Base-by-base conservation (phyloP, 1,140 invertebrate species). In the Drosophila insularis region DNA sequence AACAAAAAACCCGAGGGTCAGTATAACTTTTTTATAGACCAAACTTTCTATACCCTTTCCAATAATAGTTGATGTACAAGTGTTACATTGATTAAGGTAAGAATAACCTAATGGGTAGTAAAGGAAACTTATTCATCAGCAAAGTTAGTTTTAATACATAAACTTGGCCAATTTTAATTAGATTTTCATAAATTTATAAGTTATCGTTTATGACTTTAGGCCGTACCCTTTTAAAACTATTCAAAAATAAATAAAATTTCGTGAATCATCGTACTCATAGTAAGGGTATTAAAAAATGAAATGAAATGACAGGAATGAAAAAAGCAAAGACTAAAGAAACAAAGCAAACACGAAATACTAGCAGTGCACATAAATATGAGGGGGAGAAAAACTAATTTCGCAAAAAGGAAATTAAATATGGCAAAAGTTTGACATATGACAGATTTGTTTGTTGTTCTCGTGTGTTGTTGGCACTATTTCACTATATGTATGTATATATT, bases 341-440 rank as follows among this genome's bases (percentile, higher is more conserved):
- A 61, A 37, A 32, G 37, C 54, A 63, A 76, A 61, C 73, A 77
- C 74, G 66, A 86, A 69, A 50, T 50, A 21, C 43, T 50, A 75
- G 58, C 73, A 64, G 63, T 63, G 68, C 63, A 70, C 80, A 87
- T 75, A 89, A 79, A 82, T 89, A 89, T 84, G 60, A 67, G 61
- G 79, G 79, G 79, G 82, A 84, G 84, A 67, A 74, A 87, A 87
- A 87, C 85, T 87, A 89, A 87, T 87, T 87, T 87, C 67, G 77
- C 62, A 89, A 87, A 87, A 73, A 87, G 84, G 84, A 87, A 87
- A 87, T 87, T 87, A 89, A 87, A 87, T 89, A 89, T 89, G 80
- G 85, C 84, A 84, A 87, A 50, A 87, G 80, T 87, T 87, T 87
- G 84, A 87, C 80, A 80, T 78, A 58, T 87, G 84, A 87, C 84